Evolutionary conservation across 1,140 invertebrate species (phyloP).

Genomic region (Cyrtorhinus lividipennis): DNA sequence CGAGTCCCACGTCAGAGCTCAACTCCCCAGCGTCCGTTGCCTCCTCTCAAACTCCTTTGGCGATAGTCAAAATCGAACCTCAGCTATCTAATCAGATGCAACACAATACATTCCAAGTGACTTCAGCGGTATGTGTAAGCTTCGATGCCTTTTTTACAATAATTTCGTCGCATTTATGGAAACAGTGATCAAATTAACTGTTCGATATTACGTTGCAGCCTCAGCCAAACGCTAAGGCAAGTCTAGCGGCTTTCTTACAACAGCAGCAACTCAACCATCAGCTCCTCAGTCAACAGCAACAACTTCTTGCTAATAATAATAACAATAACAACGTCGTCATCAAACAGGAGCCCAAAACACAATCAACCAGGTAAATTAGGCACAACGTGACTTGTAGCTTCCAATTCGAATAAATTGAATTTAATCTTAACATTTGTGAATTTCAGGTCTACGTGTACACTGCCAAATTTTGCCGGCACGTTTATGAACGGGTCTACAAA

Average conservation of each 20-base stretch:
- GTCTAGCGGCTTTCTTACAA: slow-evolving; percentile 37
- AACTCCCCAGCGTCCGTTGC: neutral
- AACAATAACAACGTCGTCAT: slow-evolving; percentile 25
- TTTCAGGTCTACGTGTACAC: slow-evolving; percentile 25
- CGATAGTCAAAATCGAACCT: slow-evolving; percentile 74
- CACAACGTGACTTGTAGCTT: too few species aligned
- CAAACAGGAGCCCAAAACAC: slow-evolving; percentile 19
- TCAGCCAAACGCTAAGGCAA: slow-evolving; percentile 35
- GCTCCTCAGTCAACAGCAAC: slow-evolving; percentile 28
- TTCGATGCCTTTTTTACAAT: too few species aligned
- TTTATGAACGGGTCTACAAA: slow-evolving; percentile 24
- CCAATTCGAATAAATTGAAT: too few species aligned
- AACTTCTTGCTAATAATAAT: slow-evolving; percentile 19
- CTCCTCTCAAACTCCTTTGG: slow-evolving; percentile 28
- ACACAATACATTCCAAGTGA: slow-evolving; percentile 30
- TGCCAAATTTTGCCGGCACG: slow-evolving; percentile 38
- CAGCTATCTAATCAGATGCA: slow-evolving; percentile 58
- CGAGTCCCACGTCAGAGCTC: neutral
- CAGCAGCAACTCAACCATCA: slow-evolving; percentile 36
- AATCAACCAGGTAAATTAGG: slow-evolving; percentile 13
- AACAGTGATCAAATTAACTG: too few species aligned
- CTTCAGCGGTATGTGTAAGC: neutral
- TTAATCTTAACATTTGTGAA: too few species aligned
- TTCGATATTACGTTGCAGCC: neutral
- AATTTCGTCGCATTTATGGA: too few species aligned